These are phyloP conservation scores for Brotula barbata DNA, from an alignment of 2,797 vertebrate species.

Conservation along the genomic window DNA sequence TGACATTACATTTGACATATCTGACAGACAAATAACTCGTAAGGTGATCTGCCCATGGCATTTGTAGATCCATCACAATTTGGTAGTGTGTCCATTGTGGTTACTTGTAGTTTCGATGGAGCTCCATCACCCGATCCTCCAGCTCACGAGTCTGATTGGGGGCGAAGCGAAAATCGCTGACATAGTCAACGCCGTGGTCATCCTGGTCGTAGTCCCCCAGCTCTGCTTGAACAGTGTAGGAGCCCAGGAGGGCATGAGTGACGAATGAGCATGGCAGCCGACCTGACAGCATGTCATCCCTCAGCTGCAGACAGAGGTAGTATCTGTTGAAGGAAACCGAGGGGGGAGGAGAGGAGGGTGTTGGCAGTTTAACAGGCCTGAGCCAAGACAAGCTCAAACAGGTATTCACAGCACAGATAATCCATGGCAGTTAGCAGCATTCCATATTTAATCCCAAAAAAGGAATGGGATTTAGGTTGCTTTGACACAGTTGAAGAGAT, in stretches of 20 bases:
- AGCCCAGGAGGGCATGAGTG: conserved; percentile 94
- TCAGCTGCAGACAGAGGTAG: conserved; percentile 96
- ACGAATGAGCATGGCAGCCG: conserved; percentile 96
- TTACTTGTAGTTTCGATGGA: conserved; percentile 94
- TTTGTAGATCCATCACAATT: conserved; percentile 9
- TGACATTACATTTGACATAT: no score
- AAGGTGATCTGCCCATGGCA: conserved; percentile 11
- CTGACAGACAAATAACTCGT: conserved; percentile 12
- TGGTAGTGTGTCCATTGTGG: background rate
- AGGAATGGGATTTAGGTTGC: conserved; percentile 45
- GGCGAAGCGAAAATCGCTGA: conserved; percentile 91
- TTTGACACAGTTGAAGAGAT: conserved; percentile 51
- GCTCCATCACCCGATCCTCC: conserved; percentile 96
- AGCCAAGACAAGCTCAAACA: conserved; percentile 59
- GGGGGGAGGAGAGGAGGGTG: conserved; percentile 34
- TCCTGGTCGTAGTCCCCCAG: conserved; percentile 91
- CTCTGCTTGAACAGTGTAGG: conserved; percentile 94
- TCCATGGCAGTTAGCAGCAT: conserved; percentile 61
- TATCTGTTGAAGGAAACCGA: conserved; percentile 80
- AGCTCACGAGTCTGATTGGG: conserved; percentile 95
- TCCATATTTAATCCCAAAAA: conserved; percentile 59
- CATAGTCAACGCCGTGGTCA: conserved; percentile 90
- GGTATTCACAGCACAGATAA: conserved; percentile 49
- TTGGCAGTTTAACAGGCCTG: conserved; percentile 52
- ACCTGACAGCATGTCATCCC: conserved; percentile 94